A percentile compares a stretch with the other conserved stretches of the same genome.
phyloP scores from a whole-genome alignment of 2,113 vertebrate genomes.

The Hoplias malabaricus region DNA sequence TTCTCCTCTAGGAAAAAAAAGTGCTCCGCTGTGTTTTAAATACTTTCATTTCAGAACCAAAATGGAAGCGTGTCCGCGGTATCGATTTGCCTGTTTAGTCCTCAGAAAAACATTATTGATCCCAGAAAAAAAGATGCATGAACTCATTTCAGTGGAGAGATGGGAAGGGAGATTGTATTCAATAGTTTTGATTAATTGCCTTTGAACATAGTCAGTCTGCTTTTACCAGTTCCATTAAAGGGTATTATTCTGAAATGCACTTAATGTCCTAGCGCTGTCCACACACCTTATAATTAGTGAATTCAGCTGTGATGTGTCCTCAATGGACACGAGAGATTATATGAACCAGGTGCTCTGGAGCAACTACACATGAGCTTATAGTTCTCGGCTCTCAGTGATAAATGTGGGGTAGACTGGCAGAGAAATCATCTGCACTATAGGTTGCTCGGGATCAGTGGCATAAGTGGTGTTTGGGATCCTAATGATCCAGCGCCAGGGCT shows the following conservation, averaged over 20 bases:
- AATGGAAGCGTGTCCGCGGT: background rate
- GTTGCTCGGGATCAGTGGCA: too few species aligned
- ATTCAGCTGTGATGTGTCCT: too few species aligned
- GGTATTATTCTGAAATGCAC: background rate
- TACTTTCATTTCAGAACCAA: background rate
- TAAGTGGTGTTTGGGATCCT: too few species aligned
- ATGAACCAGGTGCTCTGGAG: too few species aligned
- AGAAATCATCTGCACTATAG: too few species aligned
- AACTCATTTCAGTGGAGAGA: slow-evolving; percentile 19
- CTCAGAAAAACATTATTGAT: slow-evolving; percentile 45
- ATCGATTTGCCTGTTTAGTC: slow-evolving; percentile 26
- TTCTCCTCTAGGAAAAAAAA: background rate
- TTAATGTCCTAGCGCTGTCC: too few species aligned
- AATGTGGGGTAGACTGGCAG: too few species aligned
- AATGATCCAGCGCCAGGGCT: too few species aligned
- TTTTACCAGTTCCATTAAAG: slow-evolving; percentile 9
- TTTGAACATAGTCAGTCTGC: background rate
- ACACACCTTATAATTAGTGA: too few species aligned
- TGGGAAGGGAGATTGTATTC: slow-evolving; percentile 18
- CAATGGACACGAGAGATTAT: too few species aligned
- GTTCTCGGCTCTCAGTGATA: too few species aligned
- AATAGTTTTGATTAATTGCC: slow-evolving; percentile 29
- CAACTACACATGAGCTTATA: too few species aligned
- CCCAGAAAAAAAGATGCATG: slow-evolving; percentile 33
- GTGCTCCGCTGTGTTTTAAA: background rate